Evolutionary conservation across 2,113 vertebrate genomes (phyloP), one percentile per base, ranked within the genome.

Genomic region (Dipodomys spectabilis): DNA sequence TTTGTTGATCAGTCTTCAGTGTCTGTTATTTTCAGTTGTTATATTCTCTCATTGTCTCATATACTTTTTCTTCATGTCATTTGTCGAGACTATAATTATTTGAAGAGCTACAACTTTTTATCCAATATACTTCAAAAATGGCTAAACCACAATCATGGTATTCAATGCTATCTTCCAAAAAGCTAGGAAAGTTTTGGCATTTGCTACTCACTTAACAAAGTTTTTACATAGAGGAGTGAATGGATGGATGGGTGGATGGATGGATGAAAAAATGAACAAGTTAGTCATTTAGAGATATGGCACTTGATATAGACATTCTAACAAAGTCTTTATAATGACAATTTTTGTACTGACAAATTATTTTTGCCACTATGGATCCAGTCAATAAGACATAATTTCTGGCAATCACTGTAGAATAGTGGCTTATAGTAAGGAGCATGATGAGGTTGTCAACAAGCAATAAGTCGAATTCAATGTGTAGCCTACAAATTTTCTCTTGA

Each of bases 81-180:
- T 89, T 65, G 75, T 83, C 62, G 60, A 23, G 32, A 69, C 64
- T 75, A 69, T 79, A 73, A 78, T 65, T 83, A 72, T 83, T 82
- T 94, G 20, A 89, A 44, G 67, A 89, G 78, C n/a, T 62, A 73
- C n/a, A 18, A 28, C n/a, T 79, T 89, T 79, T 44, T 82, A 53
- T 71, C 6, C 13, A 86, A 69, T 30, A 86, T 7, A 65, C 12
- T 75, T 27, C 67, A 39, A 57, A 81, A 91, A 92, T n/a, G 64
- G 25, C 57, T 19, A 60, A 85, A 68, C 45, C 20, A 82, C 3
- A 82, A 12, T 35, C 20, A 30, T 74, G 18, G 35, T 77, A 62
- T 77, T 80, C 6, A 72, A 57, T 57, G 13, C 7, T 69, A 23
- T 25, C 53, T 73, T 7, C 28, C 10, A 20, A 22, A 27, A 80